Percentiles rank a stretch among this genome's conserved stretches.
These are phyloP conservation scores for Galendromus occidentalis DNA, from an alignment of 1,140 invertebrate genomes.

Conservation along the genomic window DNA sequence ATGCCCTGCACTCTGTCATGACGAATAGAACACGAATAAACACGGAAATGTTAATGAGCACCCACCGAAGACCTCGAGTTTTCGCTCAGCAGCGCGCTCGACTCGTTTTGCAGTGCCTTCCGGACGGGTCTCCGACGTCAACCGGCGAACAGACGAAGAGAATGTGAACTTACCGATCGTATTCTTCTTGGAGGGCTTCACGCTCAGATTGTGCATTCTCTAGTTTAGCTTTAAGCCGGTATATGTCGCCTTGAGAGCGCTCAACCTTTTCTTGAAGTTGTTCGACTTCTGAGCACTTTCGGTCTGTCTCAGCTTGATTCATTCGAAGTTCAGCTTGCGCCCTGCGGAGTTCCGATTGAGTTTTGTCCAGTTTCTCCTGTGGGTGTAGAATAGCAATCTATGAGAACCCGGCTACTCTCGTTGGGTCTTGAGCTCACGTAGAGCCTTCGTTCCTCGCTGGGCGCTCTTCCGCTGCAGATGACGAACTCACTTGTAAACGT, in stretches of 20 bases:
- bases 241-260: slow-evolving; percentile 82
- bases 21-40: background rate
- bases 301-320: slow-evolving; percentile 60
- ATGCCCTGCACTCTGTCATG: slow-evolving; percentile 18
- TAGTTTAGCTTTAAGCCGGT: slow-evolving; percentile 69
- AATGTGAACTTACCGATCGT: slow-evolving; percentile 32
- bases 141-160: slow-evolving; percentile 15
- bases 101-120: slow-evolving; percentile 43
- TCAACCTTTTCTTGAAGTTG: slow-evolving; percentile 73
- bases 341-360: slow-evolving; percentile 55
- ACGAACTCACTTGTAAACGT: slow-evolving; percentile 12
- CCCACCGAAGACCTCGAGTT: no score
- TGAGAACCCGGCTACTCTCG: no score
- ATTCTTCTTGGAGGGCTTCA: slow-evolving; percentile 71
- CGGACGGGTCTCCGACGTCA: no score
- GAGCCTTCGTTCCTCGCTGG: no score
- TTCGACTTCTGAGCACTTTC: slow-evolving; percentile 54
- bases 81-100: slow-evolving; percentile 44
- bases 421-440: no score
- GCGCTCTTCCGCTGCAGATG: no score
- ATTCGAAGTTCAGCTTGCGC: slow-evolving; percentile 48
- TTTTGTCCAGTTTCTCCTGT: slow-evolving; percentile 67
- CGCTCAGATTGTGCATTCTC: slow-evolving; percentile 85
- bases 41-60: no score
- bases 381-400: slow-evolving; percentile 24